Evolutionary conservation across 1,140 invertebrate species (phyloP), one percentile per base, ranked within the genome.

Genomic region (Plectrocnemia conspersa): DNA sequence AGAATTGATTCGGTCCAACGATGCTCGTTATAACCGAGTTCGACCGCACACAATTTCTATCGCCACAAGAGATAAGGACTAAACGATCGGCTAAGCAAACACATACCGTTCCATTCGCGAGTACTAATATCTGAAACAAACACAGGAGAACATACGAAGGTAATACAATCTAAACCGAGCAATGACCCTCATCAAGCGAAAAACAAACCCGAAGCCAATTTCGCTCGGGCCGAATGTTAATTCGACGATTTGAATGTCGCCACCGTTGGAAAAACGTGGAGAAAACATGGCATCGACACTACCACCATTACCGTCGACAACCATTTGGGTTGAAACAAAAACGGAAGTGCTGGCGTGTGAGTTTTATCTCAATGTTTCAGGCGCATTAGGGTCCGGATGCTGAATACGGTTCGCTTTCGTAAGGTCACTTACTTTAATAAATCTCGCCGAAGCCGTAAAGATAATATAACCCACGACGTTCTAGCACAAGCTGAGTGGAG

Each of bases 351-450:
- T 36, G 29, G 47, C 47, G 33, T 50, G 47, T 38, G 47, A 50
- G 40, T 50, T 50, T 50, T 50, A 50, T 50, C 47, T 38, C 45
- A 47, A 33, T 47, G 45, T 47, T 47, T 47, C 45, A 47, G 45
- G 45, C 33, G 33, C 33, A 50, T 50, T 50, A 50, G 27, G 33
- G 47, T 50, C 47, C 47, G 47, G 33, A 38, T 38, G 27, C 47
- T 35, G 33, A 50, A 38, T 38, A 35, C 47, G 47, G 33, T 38
- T 50, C 47, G 40, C 33, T 38, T 50, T 38, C 24, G 47, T 50
- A 38, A 50, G 47, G 47, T 50, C 47, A 50, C 47, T 50, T 50
- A 50, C 47, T 35, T 50, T 50, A 33, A 50, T 50, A 50, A 50
- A 50, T 50, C 47, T 50, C 23, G 16, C 32, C 35, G 23, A 21